phyloP scores from a whole-genome alignment of 2,113 vertebrate species.

The Tautogolabrus adspersus region DNA sequence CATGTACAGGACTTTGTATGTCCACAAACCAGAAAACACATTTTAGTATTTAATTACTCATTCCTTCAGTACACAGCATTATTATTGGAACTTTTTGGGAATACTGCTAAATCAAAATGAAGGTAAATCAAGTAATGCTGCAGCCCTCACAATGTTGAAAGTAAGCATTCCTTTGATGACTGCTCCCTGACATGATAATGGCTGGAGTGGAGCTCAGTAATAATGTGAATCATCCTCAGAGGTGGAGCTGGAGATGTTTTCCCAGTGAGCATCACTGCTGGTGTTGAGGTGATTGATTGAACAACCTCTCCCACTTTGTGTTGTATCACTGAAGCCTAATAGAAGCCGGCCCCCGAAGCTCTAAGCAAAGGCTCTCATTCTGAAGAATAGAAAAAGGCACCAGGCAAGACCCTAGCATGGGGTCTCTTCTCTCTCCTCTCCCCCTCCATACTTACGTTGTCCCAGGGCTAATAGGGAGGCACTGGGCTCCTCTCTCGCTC shows the following conservation, averaged over 20 bases:
- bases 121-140: not conserved
- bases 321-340: slow-evolving; percentile 46
- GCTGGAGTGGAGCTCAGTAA: not conserved
- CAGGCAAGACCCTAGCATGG: slow-evolving; percentile 65
- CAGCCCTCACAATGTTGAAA: not conserved
- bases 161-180: not conserved
- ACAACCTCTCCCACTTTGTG: slow-evolving; percentile 56
- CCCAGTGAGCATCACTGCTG: slow-evolving; percentile 31
- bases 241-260: slow-evolving; percentile 37
- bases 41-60: not conserved
- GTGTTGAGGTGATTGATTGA: slow-evolving; percentile 45
- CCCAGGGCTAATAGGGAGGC: slow-evolving; percentile 69
- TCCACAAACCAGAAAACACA: no score
- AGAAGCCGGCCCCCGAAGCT: slow-evolving; percentile 53
- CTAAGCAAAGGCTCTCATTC: slow-evolving; percentile 51
- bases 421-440: slow-evolving; percentile 55
- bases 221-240: slow-evolving; percentile 6
- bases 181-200: not conserved
- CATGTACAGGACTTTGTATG: no score
- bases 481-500: slow-evolving; percentile 42
- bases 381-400: slow-evolving; percentile 51
- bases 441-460: slow-evolving; percentile 62
- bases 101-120: not conserved
- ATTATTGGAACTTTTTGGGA: no score
- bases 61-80: not conserved